Conservation (phyloP, 2,113 vertebrate genomes). For the Proterorhinus semilunaris region DNA sequence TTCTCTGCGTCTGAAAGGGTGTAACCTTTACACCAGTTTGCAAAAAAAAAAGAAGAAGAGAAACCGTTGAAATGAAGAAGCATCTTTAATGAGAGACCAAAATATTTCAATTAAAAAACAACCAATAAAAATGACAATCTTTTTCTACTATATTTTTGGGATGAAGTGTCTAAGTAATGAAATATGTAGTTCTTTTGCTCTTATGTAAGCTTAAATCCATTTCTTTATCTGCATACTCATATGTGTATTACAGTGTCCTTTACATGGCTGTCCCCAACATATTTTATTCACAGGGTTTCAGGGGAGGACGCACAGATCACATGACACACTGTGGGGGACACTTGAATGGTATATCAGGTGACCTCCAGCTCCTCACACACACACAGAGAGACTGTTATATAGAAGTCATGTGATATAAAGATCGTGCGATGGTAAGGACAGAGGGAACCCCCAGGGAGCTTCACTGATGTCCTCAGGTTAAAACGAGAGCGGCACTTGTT, state of each 20-base stretch:
- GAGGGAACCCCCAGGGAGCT: not conserved
- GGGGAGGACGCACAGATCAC: slow-evolving; percentile 4
- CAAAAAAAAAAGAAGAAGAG: too few species aligned
- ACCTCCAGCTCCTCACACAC: not conserved
- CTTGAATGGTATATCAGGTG: not conserved
- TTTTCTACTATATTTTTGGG: too few species aligned
- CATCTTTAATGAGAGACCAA: too few species aligned
- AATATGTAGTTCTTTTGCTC: too few species aligned
- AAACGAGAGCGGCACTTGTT: not conserved
- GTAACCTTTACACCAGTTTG: too few species aligned
- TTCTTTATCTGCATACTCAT: not conserved
- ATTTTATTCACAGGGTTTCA: not conserved
- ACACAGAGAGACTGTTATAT: not conserved
- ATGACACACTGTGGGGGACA: not conserved
- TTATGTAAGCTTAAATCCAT: too few species aligned
- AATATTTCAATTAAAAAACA: too few species aligned
- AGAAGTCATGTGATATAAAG: not conserved
- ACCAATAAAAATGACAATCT: too few species aligned
- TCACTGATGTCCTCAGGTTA: not conserved
- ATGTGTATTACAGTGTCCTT: not conserved
- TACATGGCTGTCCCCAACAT: slow-evolving; percentile 3
- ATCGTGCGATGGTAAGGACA: not conserved
- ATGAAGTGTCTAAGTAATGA: too few species aligned
- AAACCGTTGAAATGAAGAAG: too few species aligned
- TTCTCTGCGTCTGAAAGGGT: too few species aligned